Evolutionary conservation across 1,140 invertebrate species (phyloP).

Genomic region (Drosophila cardini): DNA sequence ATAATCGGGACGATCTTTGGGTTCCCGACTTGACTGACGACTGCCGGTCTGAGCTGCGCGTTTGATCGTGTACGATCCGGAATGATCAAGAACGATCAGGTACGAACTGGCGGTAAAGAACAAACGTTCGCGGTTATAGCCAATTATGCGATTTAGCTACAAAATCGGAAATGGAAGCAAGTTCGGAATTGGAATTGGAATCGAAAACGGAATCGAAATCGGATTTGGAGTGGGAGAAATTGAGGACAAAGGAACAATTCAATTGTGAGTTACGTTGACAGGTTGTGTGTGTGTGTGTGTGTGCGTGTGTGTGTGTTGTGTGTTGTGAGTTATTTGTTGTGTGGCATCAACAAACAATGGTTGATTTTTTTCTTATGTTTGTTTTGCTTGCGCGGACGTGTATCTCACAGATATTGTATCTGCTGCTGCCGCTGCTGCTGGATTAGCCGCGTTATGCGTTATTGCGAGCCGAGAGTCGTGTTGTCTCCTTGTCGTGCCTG

Average conservation of each 20-base stretch:
- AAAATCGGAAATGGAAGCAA: conserved; percentile 22
- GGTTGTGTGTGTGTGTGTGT: conserved; percentile 22
- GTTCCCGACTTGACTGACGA: conserved; percentile 24
- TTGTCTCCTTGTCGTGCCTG: conserved; percentile 48
- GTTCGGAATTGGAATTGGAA: not conserved
- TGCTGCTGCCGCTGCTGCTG: conserved; percentile 16
- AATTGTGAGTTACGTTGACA: conserved; percentile 81
- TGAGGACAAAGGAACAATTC: conserved; percentile 77
- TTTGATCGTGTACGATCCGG: conserved; percentile 15
- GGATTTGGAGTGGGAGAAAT: conserved; percentile 13
- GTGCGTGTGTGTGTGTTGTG: not conserved
- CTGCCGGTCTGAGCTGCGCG: not conserved
- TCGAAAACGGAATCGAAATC: not conserved
- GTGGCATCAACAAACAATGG: not conserved
- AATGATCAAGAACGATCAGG: not conserved
- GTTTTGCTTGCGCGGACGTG: conserved; percentile 4
- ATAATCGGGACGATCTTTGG: too few relatives aligned
- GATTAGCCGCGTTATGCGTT: conserved; percentile 33
- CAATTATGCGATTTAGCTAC: conserved; percentile 63
- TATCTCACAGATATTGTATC: conserved; percentile 38
- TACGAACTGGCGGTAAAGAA: conserved; percentile 49
- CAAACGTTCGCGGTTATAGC: conserved; percentile 48
- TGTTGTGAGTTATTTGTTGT: conserved; percentile 13
- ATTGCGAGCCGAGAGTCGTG: conserved; percentile 48
- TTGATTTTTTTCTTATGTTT: not conserved